A percentile compares a stretch with the other conserved stretches of the same genome.
Conservation (phyloP, 1,140 invertebrate genomes). For the Chelonus insularis region DNA sequence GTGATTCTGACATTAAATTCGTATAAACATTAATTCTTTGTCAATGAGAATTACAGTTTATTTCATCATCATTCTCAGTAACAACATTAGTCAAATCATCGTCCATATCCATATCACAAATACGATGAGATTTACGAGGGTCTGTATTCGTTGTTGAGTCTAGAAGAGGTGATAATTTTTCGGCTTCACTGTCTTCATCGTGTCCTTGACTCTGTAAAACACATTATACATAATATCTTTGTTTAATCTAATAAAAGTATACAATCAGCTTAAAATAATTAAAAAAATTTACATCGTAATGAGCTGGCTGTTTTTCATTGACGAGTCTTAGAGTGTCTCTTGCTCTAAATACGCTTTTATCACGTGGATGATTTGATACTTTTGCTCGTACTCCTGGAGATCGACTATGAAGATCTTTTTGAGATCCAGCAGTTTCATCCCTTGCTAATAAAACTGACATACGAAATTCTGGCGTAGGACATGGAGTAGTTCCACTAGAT, state of each 20-base stretch:
- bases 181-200: conserved; percentile 80
- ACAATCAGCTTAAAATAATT: conserved; percentile 8
- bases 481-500: conserved; percentile 44
- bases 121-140: conserved; percentile 43
- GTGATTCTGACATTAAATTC: conserved; percentile 33
- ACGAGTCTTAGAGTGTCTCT: conserved; percentile 63
- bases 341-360: conserved; percentile 51
- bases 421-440: conserved; percentile 62
- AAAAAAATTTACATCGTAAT: conserved; percentile 55
- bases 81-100: conserved; percentile 51
- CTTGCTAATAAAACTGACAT: conserved; percentile 72
- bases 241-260: conserved; percentile 16
- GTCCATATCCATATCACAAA: conserved; percentile 51
- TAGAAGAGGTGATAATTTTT: conserved; percentile 76
- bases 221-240: conserved; percentile 16
- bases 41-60: conserved; percentile 52
- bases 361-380: conserved; percentile 49
- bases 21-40: conserved; percentile 33
- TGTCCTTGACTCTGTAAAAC: conserved; percentile 53
- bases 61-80: conserved; percentile 44
- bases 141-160: conserved; percentile 61
- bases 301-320: conserved; percentile 61
- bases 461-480: conserved; percentile 64
- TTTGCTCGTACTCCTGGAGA: conserved; percentile 51
- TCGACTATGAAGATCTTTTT: conserved; percentile 53